Evolutionary conservation across 2,797 vertebrate species (phyloP).

Genomic region (Bucorvus abyssinicus): DNA sequence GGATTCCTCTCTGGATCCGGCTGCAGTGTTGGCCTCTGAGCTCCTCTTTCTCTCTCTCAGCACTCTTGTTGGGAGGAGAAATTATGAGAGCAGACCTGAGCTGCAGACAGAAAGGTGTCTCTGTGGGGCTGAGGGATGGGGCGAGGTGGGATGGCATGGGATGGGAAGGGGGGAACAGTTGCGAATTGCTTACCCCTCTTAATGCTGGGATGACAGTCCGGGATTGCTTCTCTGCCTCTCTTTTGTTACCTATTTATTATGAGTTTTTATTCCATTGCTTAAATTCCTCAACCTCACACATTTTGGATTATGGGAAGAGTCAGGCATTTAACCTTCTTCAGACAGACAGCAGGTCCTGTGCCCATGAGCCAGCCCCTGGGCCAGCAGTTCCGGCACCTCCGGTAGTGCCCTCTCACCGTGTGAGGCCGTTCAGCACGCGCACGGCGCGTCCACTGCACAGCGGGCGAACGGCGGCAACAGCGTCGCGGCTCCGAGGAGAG

Average conservation of each 20-base stretch:
- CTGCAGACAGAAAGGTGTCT: slow-evolving; percentile 6
- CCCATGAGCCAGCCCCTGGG: neutral
- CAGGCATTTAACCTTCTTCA: neutral
- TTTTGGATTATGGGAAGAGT: neutral
- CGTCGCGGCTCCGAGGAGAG: neutral
- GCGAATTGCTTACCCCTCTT: neutral
- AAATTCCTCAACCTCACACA: neutral
- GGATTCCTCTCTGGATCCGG: neutral
- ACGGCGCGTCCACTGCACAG: neutral
- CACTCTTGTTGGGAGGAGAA: neutral
- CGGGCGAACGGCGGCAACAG: neutral
- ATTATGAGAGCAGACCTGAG: slow-evolving; percentile 1
- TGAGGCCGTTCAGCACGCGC: neutral
- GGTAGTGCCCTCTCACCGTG: neutral
- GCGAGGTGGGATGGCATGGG: neutral
- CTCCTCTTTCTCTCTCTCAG: neutral
- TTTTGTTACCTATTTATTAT: neutral
- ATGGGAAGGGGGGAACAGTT: neutral
- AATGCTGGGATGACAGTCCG: neutral
- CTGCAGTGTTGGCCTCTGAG: neutral
- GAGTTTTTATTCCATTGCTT: neutral
- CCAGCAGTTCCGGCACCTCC: neutral
- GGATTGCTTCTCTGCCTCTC: neutral
- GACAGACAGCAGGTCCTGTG: neutral
- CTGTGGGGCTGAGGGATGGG: neutral